phyloP scores from a whole-genome alignment of 2,888 invertebrate genomes.

The Conus canariensis region DNA sequence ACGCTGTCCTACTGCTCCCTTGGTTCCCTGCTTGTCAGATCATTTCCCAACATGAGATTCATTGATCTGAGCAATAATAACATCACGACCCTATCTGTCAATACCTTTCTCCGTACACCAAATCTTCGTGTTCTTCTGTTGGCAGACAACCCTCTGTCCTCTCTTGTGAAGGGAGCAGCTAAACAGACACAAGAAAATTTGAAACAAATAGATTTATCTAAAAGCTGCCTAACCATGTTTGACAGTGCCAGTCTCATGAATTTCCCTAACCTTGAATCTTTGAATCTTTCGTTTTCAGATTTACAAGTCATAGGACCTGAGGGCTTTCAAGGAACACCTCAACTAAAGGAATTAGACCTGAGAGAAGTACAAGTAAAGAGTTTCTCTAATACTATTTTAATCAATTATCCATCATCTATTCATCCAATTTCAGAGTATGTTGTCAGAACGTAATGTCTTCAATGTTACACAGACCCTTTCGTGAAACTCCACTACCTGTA shows the following conservation, averaged over 20 bases:
- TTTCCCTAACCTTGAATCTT: background rate
- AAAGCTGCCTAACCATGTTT: background rate
- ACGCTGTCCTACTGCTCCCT: background rate
- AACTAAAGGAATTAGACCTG: background rate
- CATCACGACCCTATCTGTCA: background rate
- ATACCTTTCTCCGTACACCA: background rate
- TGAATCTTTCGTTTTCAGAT: background rate
- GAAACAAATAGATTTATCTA: background rate
- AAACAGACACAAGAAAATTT: background rate
- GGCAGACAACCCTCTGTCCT: background rate
- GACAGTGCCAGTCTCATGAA: background rate
- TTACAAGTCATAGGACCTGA: background rate
- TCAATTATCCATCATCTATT: background rate
- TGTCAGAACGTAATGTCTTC: too few relatives aligned
- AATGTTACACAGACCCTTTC: too few relatives aligned
- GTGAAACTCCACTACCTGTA: background rate
- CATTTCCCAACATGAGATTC: background rate
- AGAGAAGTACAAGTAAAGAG: background rate
- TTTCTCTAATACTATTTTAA: background rate
- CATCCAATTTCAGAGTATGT: too few relatives aligned
- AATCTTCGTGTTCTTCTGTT: background rate
- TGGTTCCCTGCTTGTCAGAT: background rate
- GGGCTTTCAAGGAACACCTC: background rate
- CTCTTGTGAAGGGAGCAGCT: background rate
- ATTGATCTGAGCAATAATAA: constrained; percentile 17